Evolutionary conservation across 2,797 vertebrate species (phyloP).

Genomic region (Sebastes hubbsi): DNA sequence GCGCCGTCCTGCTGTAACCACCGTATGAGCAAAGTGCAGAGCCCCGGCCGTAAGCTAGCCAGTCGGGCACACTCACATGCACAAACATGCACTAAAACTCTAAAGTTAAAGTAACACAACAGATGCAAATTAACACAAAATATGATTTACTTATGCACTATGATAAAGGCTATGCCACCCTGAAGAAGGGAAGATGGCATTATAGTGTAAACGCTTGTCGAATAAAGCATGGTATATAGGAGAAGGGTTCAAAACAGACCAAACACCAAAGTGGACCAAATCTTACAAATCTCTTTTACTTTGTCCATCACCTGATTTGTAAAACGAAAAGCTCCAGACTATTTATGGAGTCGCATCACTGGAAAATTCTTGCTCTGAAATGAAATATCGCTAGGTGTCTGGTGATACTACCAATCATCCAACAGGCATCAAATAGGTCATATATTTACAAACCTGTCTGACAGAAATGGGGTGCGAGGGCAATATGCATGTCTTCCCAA

Average conservation of each 20-base stretch:
- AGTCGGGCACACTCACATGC: no score
- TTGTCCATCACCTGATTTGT: neutral
- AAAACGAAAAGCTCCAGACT: neutral
- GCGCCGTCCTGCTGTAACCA: no score
- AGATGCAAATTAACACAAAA: neutral
- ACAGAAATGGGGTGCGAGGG: neutral
- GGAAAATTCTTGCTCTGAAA: neutral
- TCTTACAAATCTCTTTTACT: neutral
- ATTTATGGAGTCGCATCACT: neutral
- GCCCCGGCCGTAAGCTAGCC: no score
- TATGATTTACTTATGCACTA: neutral
- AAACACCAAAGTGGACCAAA: neutral
- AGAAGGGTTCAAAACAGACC: neutral
- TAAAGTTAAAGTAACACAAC: no score
- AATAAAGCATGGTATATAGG: neutral
- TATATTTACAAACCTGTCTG: slow-evolving; percentile 32
- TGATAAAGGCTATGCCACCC: neutral
- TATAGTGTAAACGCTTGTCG: neutral
- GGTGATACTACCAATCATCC: slow-evolving; percentile 6
- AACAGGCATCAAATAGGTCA: slow-evolving; percentile 1
- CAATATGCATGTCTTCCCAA: slow-evolving; percentile 26
- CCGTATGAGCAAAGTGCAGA: no score
- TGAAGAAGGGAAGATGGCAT: no score
- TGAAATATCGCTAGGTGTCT: neutral
- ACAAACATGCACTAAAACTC: no score